These are phyloP conservation scores for Tetanocera ferruginea DNA, from an alignment of 2,888 invertebrate genomes.

Conservation along the genomic window DNA sequence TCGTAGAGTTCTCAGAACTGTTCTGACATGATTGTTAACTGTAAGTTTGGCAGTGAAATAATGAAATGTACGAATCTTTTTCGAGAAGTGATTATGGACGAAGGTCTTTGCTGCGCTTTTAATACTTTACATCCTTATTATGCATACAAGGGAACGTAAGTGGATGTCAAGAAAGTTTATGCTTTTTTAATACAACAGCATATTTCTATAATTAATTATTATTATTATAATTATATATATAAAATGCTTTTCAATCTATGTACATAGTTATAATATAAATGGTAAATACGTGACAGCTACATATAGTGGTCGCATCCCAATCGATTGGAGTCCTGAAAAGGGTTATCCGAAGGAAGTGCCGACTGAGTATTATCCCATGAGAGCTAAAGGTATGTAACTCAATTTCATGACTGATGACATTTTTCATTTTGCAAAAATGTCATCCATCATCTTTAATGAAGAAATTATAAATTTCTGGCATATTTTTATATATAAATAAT, in stretches of 20 bases:
- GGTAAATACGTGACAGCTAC: constrained; percentile 56
- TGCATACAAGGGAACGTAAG: constrained; percentile 73
- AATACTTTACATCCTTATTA: constrained; percentile 80
- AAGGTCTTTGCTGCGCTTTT: constrained; percentile 87
- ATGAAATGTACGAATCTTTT: constrained; percentile 79
- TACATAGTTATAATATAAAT: constrained; percentile 50
- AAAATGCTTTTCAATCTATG: not conserved
- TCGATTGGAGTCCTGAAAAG: constrained; percentile 82
- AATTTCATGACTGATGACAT: not conserved
- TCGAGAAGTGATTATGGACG: constrained; percentile 83
- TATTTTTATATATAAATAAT: no score
- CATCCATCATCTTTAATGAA: no score
- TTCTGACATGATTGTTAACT: constrained; percentile 77
- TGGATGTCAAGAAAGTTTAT: not conserved
- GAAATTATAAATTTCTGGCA: no score
- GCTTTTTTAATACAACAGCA: not conserved
- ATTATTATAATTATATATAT: not conserved
- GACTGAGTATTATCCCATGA: constrained; percentile 73
- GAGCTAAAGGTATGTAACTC: constrained; percentile 66
- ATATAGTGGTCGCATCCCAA: constrained; percentile 54
- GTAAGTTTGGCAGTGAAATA: constrained; percentile 75
- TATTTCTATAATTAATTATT: not conserved
- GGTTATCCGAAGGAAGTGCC: constrained; percentile 76
- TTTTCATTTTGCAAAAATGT: not conserved
- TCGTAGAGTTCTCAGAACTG: constrained; percentile 81